Percentiles rank a stretch among this genome's conserved stretches.
Evolutionary conservation across 1,140 invertebrate genomes (phyloP).

Genomic region (Bombus pascuorum): DNA sequence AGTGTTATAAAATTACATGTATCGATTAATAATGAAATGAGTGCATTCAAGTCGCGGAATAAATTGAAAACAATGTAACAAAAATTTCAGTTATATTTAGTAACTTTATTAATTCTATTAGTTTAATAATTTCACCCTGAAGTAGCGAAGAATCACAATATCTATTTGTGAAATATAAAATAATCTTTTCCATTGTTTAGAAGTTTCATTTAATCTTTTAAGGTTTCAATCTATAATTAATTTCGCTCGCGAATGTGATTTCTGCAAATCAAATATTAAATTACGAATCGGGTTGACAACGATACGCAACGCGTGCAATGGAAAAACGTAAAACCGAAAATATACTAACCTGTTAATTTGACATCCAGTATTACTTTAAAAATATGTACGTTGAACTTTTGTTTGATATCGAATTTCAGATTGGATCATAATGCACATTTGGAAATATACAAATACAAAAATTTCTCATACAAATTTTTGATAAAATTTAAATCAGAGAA

Average conservation of each 20-base stretch:
- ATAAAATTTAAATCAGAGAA: conserved; percentile 24
- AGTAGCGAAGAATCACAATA: neutral
- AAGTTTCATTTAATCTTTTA: neutral
- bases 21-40: too few relatives aligned
- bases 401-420: neutral
- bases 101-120: too few relatives aligned
- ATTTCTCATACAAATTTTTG: conserved; percentile 13
- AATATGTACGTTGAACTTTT: too few relatives aligned
- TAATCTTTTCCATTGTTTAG: neutral
- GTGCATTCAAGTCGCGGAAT: too few relatives aligned
- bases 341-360: neutral
- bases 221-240: neutral
- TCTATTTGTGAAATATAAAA: neutral
- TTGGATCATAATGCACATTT: neutral
- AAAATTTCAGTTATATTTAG: too few relatives aligned
- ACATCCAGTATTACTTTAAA: neutral
- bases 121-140: too few relatives aligned
- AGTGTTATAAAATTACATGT: too few relatives aligned
- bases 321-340: neutral
- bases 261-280: neutral
- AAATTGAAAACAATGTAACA: too few relatives aligned
- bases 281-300: neutral
- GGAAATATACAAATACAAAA: neutral
- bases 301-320: neutral
- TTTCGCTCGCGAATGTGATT: neutral